Conservation (phyloP, 2,888 invertebrate species). For the Chrysotoxum bicinctum region DNA sequence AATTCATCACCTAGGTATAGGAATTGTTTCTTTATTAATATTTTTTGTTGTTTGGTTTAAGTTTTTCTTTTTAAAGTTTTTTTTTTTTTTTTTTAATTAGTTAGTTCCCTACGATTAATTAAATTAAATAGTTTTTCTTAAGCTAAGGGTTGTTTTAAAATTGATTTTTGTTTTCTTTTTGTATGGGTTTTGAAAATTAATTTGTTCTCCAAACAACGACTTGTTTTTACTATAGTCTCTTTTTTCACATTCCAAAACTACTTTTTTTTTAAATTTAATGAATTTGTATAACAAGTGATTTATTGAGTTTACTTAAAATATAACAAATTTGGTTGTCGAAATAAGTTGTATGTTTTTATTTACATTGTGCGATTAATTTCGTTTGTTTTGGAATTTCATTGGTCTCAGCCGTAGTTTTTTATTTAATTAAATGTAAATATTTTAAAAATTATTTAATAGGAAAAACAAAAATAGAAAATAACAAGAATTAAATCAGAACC, state of each 20-base stretch:
- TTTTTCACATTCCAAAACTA: slow-evolving; percentile 48
- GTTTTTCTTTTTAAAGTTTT: slow-evolving; percentile 19
- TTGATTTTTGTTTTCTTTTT: not conserved
- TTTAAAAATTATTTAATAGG: no score
- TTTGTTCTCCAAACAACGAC: slow-evolving; percentile 23
- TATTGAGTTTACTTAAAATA: slow-evolving; percentile 18
- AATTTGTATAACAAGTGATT: slow-evolving; percentile 35
- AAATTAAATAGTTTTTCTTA: slow-evolving; percentile 58
- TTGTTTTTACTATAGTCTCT: slow-evolving; percentile 14
- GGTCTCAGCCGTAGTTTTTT: not conserved
- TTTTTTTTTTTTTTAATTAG: slow-evolving; percentile 35
- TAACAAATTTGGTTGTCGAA: slow-evolving; percentile 17
- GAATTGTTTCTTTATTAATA: slow-evolving; percentile 50
- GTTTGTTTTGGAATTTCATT: slow-evolving; percentile 5
- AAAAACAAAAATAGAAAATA: no score
- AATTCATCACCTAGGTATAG: slow-evolving; percentile 64
- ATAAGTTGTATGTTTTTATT: slow-evolving; percentile 51
- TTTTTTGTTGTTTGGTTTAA: not conserved
- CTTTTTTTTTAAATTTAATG: slow-evolving; percentile 25
- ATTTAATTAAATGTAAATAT: no score
- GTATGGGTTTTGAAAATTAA: slow-evolving; percentile 37
- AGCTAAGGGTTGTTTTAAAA: slow-evolving; percentile 23
- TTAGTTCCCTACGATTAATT: slow-evolving; percentile 50
- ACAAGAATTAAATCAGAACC: no score
- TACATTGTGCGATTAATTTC: slow-evolving; percentile 62